phyloP scores from a whole-genome alignment of 1,140 invertebrate species.

The Drosophila rhopaloa region DNA sequence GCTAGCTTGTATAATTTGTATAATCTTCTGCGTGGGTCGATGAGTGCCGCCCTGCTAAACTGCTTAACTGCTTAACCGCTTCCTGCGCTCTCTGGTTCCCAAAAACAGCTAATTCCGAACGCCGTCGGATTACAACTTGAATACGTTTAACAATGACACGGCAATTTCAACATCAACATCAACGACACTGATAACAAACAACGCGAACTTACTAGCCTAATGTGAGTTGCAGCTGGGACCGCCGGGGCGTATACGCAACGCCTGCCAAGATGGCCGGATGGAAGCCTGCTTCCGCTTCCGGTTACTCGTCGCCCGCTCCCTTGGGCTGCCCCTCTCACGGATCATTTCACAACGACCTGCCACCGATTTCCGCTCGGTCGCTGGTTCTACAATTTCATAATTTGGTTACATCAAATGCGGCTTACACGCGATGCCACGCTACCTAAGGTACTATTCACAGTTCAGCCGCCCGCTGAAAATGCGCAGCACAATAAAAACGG shows the following conservation, averaged over 20 bases:
- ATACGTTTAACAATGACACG: constrained; percentile 60
- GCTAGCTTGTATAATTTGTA: constrained; percentile 48
- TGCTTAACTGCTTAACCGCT: constrained; percentile 4
- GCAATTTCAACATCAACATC: constrained; percentile 51
- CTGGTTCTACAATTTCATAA: constrained; percentile 32
- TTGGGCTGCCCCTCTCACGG: not conserved
- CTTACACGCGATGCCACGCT: constrained; percentile 24
- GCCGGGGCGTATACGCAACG: constrained; percentile 58
- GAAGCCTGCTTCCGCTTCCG: constrained; percentile 39
- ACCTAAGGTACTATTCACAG: constrained; percentile 55
- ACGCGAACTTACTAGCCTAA: constrained; percentile 63
- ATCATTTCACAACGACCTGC: constrained; percentile 17
- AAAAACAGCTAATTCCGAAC: constrained; percentile 43
- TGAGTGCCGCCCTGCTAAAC: constrained; percentile 8
- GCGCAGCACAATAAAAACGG: constrained; percentile 45
- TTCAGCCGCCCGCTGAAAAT: constrained; percentile 36
- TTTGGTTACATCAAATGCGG: constrained; percentile 38
- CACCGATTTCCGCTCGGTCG: constrained; percentile 8
- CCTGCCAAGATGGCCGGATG: constrained; percentile 22
- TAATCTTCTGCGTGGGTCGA: constrained; percentile 36
- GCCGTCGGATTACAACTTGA: constrained; percentile 47
- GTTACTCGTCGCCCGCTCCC: not conserved
- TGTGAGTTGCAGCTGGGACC: constrained; percentile 25
- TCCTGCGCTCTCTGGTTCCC: constrained; percentile 8
- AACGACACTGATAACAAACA: constrained; percentile 63